Evolutionary conservation across 2,113 vertebrate genomes (phyloP).

Genomic region (Pelecanoides urinatrix): DNA sequence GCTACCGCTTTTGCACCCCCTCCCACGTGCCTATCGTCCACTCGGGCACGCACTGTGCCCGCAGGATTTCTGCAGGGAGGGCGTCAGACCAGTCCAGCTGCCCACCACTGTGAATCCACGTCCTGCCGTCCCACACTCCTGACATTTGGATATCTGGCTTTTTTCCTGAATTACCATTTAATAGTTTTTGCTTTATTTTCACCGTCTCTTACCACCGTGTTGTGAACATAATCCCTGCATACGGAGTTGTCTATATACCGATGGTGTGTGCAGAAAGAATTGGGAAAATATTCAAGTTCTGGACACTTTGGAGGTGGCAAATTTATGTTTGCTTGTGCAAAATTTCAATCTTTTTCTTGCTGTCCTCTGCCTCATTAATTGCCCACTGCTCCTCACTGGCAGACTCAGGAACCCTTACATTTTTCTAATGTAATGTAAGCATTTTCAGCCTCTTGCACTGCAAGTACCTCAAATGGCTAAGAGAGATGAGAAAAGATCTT

Average conservation of each 20-base stretch:
- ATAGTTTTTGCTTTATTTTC: neutral
- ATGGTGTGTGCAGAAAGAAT: neutral
- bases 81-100: neutral
- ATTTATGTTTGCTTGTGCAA: neutral
- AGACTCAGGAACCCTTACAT: neutral
- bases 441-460: neutral
- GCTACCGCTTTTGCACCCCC: neutral
- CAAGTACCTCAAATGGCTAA: neutral
- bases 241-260: neutral
- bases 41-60: fast-evolving
- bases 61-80: neutral
- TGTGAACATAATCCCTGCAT: neutral
- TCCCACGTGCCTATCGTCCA: neutral
- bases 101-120: fast-evolving
- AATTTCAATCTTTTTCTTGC: neutral
- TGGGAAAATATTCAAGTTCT: neutral
- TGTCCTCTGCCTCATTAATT: neutral
- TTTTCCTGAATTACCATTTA: neutral
- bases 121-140: neutral
- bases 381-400: neutral
- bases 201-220: neutral
- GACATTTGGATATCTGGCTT: neutral
- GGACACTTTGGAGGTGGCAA: neutral
- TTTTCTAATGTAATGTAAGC: neutral
- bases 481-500: neutral